Conservation (phyloP, 1,140 invertebrate genomes). For the Tribolium madens region DNA sequence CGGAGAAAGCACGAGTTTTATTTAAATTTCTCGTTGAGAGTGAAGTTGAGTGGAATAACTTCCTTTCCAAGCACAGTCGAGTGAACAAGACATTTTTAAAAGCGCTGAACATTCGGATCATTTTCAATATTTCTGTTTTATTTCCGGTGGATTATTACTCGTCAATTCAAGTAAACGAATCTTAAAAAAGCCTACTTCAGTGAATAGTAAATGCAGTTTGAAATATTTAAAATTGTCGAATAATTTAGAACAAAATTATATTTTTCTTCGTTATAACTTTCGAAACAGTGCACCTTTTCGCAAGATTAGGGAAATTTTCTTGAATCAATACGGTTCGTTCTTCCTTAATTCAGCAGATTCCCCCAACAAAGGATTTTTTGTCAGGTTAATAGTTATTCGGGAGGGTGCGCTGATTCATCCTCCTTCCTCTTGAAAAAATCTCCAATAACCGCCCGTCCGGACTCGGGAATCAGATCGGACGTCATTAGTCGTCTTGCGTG, state of each 20-base stretch:
- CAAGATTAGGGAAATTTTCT: constrained; percentile 10
- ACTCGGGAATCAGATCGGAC: background rate
- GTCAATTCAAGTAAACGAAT: background rate
- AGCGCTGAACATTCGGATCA: background rate
- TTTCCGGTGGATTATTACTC: background rate
- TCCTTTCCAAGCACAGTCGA: background rate
- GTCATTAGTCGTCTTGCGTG: constrained; percentile 31
- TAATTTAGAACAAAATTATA: background rate
- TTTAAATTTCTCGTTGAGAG: background rate
- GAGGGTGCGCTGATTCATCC: constrained; percentile 1
- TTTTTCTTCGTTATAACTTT: background rate
- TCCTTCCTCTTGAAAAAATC: background rate
- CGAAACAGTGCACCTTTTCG: background rate
- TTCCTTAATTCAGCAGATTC: constrained; percentile 15
- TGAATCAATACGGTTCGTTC: constrained; percentile 1
- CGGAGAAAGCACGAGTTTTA: constrained; percentile 1
- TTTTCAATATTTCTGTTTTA: constrained; percentile 4
- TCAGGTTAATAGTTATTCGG: constrained; percentile 21
- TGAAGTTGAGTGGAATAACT: constrained; percentile 6
- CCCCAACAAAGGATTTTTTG: background rate
- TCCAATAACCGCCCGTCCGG: constrained; percentile 3
- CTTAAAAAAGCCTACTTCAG: background rate
- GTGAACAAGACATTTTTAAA: constrained; percentile 9
- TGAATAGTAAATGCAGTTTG: too few relatives aligned
- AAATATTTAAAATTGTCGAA: too few relatives aligned